A percentile compares a stretch with the other conserved stretches of the same genome.
phyloP scores from a whole-genome alignment of 2,888 invertebrate genomes.

The Tanypteryx hageni region DNA sequence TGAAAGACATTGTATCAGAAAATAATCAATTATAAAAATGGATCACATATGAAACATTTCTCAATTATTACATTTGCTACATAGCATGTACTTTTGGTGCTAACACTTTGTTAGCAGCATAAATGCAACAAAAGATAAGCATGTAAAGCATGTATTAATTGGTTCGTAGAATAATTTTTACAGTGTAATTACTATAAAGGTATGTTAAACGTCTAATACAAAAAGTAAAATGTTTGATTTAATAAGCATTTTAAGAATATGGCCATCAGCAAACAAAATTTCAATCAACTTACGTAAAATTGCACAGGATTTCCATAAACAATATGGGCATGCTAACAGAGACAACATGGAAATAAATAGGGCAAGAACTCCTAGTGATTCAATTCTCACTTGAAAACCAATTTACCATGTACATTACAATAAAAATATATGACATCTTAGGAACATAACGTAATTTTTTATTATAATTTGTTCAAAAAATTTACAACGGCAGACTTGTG shows the following conservation, averaged over 20 bases:
- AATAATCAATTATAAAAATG: conserved; percentile 55
- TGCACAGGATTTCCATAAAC: conserved; percentile 8
- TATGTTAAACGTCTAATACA: conserved; percentile 5
- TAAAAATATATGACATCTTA: conserved; percentile 39
- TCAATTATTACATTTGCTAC: conserved; percentile 22
- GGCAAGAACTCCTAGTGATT: conserved; percentile 31
- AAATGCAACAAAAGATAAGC: neutral
- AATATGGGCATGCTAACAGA: neutral
- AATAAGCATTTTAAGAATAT: conserved; percentile 1
- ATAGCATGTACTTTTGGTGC: neutral
- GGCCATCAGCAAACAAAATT: neutral
- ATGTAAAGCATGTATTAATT: neutral
- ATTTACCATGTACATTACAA: conserved; percentile 26
- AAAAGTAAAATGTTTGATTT: conserved; percentile 20
- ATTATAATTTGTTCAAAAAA: conserved; percentile 48
- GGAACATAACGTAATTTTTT: conserved; percentile 52
- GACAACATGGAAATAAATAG: neutral
- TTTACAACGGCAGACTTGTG: conserved; percentile 39
- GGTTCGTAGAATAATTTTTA: neutral
- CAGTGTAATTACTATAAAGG: neutral
- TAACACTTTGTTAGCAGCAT: neutral
- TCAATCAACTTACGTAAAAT: neutral
- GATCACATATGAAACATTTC: conserved; percentile 37
- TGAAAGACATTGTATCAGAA: conserved; percentile 59
- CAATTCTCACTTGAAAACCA: conserved; percentile 9